Conservation (phyloP, 2,797 vertebrate genomes). For the Tragelaphus oryx region DNA sequence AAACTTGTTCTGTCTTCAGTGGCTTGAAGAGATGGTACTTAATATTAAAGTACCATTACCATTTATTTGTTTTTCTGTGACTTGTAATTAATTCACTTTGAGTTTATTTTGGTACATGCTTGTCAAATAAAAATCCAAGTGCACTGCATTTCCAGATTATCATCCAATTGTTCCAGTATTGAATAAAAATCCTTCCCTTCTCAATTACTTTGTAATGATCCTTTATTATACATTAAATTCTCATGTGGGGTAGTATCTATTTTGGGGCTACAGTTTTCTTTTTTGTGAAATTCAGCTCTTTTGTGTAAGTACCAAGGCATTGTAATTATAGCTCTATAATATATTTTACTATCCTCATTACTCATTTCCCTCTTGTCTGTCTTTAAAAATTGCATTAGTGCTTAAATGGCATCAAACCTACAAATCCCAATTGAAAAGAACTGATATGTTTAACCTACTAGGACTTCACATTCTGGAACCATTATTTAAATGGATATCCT, state of each 20-base stretch:
- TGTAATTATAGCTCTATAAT: background rate
- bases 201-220: background rate
- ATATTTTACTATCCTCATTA: slow-evolving; percentile 21
- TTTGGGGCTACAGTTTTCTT: background rate
- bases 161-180: background rate
- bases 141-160: background rate
- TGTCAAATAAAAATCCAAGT: background rate
- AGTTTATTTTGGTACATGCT: background rate
- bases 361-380: background rate
- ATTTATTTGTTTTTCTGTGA: background rate
- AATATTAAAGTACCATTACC: background rate
- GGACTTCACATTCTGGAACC: background rate
- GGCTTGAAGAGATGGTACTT: background rate
- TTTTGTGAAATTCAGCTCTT: slow-evolving; percentile 21
- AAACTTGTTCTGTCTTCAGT: background rate
- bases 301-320: background rate
- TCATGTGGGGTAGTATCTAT: background rate
- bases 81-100: background rate
- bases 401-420: background rate
- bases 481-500: background rate
- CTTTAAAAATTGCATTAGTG: background rate
- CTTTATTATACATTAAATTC: slow-evolving; percentile 5
- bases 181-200: slow-evolving; percentile 19
- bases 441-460: background rate
- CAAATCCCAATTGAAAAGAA: background rate